These are phyloP conservation scores for Yoshiicerus persimilis DNA, from an alignment of 1,140 invertebrate genomes.

Conservation along the genomic window DNA sequence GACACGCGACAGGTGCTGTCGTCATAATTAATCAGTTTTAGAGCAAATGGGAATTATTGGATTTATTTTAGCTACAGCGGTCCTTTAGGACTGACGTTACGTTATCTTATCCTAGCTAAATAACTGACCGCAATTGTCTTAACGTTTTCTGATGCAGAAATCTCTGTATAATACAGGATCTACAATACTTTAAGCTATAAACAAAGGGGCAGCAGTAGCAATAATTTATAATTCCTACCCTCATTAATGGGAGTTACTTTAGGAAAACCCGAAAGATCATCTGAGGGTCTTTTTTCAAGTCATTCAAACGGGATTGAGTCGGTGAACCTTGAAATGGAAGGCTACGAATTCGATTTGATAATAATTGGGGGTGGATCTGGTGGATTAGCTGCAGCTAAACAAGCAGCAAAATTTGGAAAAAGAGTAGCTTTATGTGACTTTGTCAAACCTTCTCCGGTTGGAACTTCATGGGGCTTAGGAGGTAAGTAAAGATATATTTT, in stretches of 20 bases:
- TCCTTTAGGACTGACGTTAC: too few species aligned
- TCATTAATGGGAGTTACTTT: background rate
- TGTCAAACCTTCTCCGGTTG: conserved; percentile 58
- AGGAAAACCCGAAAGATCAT: background rate
- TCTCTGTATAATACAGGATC: too few species aligned
- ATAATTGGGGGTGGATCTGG: conserved; percentile 68
- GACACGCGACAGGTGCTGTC: too few species aligned
- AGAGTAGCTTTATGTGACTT: conserved; percentile 66
- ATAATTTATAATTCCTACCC: background rate
- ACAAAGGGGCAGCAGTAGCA: too few species aligned
- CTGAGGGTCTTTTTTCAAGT: background rate
- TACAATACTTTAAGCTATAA: too few species aligned
- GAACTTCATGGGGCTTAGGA: conserved; percentile 60
- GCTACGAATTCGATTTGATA: conserved; percentile 65
- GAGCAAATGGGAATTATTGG: too few species aligned
- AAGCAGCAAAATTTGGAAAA: conserved; percentile 56
- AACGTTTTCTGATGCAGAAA: too few species aligned
- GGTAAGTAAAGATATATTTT: too few species aligned
- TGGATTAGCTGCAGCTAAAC: conserved; percentile 49
- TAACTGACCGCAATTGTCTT: too few species aligned
- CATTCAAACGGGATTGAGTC: background rate
- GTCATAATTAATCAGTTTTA: too few species aligned
- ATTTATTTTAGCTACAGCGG: too few species aligned
- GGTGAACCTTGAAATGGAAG: background rate
- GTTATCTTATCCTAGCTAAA: too few species aligned